phyloP scores from a whole-genome alignment of 53 echinoderm and acorn worm species.

The Echinarachnius parma region DNA sequence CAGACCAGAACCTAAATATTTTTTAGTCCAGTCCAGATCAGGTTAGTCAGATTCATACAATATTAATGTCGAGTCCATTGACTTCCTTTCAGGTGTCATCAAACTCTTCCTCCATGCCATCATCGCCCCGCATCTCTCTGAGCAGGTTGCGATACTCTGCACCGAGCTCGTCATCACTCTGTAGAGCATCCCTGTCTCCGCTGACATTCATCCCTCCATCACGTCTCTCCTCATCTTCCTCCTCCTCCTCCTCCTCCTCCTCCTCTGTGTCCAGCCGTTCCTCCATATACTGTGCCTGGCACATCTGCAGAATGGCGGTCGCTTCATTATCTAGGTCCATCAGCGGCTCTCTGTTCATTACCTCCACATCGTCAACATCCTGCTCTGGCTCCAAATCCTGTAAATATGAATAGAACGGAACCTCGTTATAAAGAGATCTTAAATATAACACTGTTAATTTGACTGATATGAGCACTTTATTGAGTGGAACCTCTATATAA shows the following conservation, averaged over 20 bases:
- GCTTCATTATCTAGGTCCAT: conserved; percentile 19
- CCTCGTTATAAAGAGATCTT: no score
- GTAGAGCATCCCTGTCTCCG: neutral
- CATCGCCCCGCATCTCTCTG: conserved; percentile 14
- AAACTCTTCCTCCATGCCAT: conserved; percentile 12
- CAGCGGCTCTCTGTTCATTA: conserved; percentile 25
- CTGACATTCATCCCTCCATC: neutral
- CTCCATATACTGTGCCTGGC: conserved; percentile 18
- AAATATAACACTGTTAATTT: no score
- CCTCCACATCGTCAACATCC: conserved; percentile 5
- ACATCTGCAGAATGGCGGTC: conserved; percentile 23
- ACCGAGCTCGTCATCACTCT: conserved; percentile 16
- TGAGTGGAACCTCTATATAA: no score
- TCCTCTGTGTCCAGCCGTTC: conserved; percentile 7
- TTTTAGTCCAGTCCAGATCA: no score
- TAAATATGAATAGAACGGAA: no score
- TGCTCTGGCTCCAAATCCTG: neutral
- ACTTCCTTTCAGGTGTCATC: conserved; percentile 20
- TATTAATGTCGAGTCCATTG: no score
- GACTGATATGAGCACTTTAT: no score
- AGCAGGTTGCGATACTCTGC: conserved; percentile 9
- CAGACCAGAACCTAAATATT: no score
- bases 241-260: conserved; percentile 31
- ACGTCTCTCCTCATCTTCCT: neutral
- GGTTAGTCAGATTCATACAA: no score